Evolutionary conservation across 2,113 vertebrate genomes (phyloP), one percentile per base, ranked within the genome.

Genomic region (Salvelinus alpinus): DNA sequence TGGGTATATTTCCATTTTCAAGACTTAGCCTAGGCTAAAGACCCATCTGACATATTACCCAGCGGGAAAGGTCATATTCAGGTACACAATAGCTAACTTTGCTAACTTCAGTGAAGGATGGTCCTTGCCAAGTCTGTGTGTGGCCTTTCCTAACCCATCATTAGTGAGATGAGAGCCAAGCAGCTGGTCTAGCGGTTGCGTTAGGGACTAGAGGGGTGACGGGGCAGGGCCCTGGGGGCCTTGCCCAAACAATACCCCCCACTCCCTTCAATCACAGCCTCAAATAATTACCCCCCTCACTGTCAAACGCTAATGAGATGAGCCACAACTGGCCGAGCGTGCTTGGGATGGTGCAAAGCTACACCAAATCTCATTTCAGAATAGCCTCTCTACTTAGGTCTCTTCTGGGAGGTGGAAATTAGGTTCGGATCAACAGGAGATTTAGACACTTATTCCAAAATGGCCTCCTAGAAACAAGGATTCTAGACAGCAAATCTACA

Each of bases 161-260:
- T 88, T 81, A 86, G 60, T 5, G 29, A 29, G 76, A 76, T 78
- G 72, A 34, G 72, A 70, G 48, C 3, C 48, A 25, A 83, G 80
- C 86, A 88, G 86, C 76, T 88, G 86, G 82, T 68, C 25, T 62
- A 48, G 71, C 27, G 74, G 68, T 70, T 31, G 64, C 74, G 62
- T 69, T 80, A 47, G 65, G 8, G 51, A 54, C 51, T 18, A 54
- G 16, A 18, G 51, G 51, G 51, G 51, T 44, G 38, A 44, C 4
- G 12, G 51, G 16, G 51, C 4, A 18, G 51, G 51, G 51, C 13
- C 11, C 38, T 44, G 38, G 59, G 59, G 59, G 59, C 5, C 2
- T 22, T 16, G 7, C 59, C 59, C 18, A 22, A 62, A 62, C 59
- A 62, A 44, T 12, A 44, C 54, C 54, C 9, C 9, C 2, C 38